A percentile compares a stretch with the other conserved stretches of the same genome.
These are phyloP conservation scores for Lamprologus callipterus DNA, from an alignment of 2,113 vertebrate species.

Conservation along the genomic window DNA sequence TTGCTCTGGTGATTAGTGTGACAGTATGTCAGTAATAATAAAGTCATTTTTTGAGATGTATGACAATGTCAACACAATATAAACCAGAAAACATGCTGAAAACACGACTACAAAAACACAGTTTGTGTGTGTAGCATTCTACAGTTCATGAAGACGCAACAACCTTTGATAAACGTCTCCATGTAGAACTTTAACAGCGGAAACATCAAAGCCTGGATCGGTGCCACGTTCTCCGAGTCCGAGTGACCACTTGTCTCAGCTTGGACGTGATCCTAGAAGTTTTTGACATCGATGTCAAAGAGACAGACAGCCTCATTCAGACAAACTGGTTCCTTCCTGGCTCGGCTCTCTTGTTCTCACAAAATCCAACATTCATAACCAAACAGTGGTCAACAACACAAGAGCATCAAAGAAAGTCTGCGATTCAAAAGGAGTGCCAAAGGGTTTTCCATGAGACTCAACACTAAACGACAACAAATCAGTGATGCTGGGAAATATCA, in stretches of 20 bases:
- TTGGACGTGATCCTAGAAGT: constrained; percentile 58
- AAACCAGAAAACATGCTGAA: not conserved
- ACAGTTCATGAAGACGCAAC: not conserved
- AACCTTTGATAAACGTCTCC: constrained; percentile 14
- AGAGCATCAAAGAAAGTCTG: constrained; percentile 22
- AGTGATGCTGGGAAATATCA: not conserved
- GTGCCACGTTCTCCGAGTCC: constrained; percentile 17
- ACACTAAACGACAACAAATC: not conserved
- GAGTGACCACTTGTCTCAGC: constrained; percentile 51
- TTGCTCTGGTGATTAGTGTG: not conserved
- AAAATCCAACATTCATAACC: constrained; percentile 46
- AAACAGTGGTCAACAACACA: constrained; percentile 47
- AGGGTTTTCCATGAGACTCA: constrained; percentile 4
- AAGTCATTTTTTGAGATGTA: not conserved
- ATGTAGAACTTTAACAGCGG: not conserved
- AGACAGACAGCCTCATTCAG: constrained; percentile 51
- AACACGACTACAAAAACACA: not conserved
- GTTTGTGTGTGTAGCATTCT: not conserved
- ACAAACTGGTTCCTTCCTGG: constrained; percentile 38
- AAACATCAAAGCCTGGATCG: constrained; percentile 47
- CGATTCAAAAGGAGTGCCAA: constrained; percentile 22
- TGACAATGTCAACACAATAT: not conserved
- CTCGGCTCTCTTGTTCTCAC: constrained; percentile 41
- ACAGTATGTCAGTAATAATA: not conserved
- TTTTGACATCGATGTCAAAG: constrained; percentile 48